These are phyloP conservation scores for Hyles euphorbiae DNA, from an alignment of 1,140 invertebrate species.

Conservation along the genomic window DNA sequence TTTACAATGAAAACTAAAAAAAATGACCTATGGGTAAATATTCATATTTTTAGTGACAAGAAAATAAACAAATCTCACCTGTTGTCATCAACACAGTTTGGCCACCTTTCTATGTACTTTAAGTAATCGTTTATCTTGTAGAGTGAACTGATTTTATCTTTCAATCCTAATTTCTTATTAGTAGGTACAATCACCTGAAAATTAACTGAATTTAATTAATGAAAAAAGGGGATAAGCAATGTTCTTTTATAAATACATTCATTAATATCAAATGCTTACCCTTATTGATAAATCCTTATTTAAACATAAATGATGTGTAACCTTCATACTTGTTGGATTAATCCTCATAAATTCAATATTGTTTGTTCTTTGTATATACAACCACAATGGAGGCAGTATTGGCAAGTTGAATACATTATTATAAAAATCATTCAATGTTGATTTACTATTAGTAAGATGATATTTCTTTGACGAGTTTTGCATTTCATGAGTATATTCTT, in stretches of 20 bases:
- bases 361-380: slow-evolving; percentile 4
- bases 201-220: background rate
- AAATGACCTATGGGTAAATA: too few species aligned
- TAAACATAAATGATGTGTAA: slow-evolving; percentile 8
- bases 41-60: too few species aligned
- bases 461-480: too few species aligned
- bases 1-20: too few species aligned
- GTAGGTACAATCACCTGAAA: slow-evolving; percentile 10
- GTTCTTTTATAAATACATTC: background rate
- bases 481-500: too few species aligned
- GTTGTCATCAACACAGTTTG: slow-evolving; percentile 6
- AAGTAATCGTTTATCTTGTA: slow-evolving; percentile 7
- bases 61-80: slow-evolving; percentile 7
- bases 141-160: slow-evolving; percentile 1
- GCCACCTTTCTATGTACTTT: slow-evolving; percentile 11
- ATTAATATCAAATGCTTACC: slow-evolving; percentile 7
- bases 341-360: slow-evolving; percentile 8
- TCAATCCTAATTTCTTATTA: slow-evolving; percentile 5
- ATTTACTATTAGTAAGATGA: too few species aligned
- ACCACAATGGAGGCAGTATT: slow-evolving; percentile 1
- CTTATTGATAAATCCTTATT: slow-evolving; percentile 10
- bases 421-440: background rate
- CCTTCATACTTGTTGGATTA: slow-evolving; percentile 3
- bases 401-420: background rate
- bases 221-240: background rate